These are phyloP conservation scores for Drosophila jambulina DNA, from an alignment of 1,140 invertebrate genomes.

Conservation along the genomic window DNA sequence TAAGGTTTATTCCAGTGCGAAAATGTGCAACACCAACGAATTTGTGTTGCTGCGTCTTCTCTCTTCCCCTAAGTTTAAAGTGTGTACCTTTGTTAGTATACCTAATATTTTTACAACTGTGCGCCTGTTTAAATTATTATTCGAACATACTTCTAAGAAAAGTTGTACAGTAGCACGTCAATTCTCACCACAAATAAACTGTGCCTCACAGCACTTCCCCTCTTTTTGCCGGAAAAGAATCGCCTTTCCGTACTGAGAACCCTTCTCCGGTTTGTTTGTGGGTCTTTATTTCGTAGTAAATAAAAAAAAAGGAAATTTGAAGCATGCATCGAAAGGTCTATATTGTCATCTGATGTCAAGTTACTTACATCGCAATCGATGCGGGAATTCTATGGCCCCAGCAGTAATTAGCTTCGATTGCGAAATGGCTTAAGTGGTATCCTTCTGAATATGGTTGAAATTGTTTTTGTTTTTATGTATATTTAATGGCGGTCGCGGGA, in stretches of 20 bases:
- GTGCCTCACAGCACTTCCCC: conserved; percentile 45
- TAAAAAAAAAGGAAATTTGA: conserved; percentile 18
- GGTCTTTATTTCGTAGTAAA: conserved; percentile 37
- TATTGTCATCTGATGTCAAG: conserved; percentile 25
- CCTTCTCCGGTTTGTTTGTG: conserved; percentile 12
- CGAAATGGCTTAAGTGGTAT: conserved; percentile 35
- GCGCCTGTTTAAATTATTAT: conserved; percentile 76
- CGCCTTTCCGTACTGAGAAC: conserved; percentile 1
- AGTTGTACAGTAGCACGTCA: conserved; percentile 74
- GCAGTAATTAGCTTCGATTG: conserved; percentile 10
- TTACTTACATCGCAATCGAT: conserved; percentile 36
- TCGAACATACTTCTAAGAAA: conserved; percentile 66
- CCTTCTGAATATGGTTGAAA: conserved; percentile 17
- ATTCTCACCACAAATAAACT: conserved; percentile 71
- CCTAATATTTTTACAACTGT: conserved; percentile 71
- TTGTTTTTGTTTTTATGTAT: not conserved
- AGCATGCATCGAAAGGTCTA: conserved; percentile 30
- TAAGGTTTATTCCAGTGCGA: conserved; percentile 80
- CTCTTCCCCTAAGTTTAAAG: conserved; percentile 71
- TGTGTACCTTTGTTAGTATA: conserved; percentile 78
- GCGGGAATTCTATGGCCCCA: not conserved
- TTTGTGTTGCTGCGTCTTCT: conserved; percentile 76
- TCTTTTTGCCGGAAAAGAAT: conserved; percentile 55
- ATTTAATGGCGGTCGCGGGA: conserved; percentile 61
- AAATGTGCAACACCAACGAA: conserved; percentile 76